Evolutionary conservation across 2,113 vertebrate species (phyloP), one percentile per base, ranked within the genome.

Genomic region (Ictalurus furcatus): DNA sequence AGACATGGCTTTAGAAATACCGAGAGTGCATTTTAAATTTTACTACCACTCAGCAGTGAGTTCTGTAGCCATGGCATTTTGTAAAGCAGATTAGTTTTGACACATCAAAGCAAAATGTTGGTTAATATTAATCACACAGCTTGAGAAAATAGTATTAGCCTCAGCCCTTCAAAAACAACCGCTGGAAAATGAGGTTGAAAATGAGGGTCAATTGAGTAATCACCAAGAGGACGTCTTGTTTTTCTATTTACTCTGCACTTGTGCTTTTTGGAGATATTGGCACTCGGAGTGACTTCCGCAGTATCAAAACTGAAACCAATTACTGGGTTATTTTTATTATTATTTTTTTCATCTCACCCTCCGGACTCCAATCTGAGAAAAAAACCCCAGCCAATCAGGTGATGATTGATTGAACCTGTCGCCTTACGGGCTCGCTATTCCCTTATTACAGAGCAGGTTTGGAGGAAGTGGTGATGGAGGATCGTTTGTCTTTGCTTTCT

Each of bases 371-470:
- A 91, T 91, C 90, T 71, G 82, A 90, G 90, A 11, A 30, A 25
- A 71, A 90, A 92, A 91, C 28, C 87, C 87, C 82, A 89, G 71
- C 52, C 92, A 94, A 93, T 92, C 92, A 92, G 92, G 61, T 34
- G 44, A 90, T 93, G 94, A 94, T 92, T 92, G 93, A 95, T 93
- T 94, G 90, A 91, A 90, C 91, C 92, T 93, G 93, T 94, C 93
- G 92, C 79, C 48, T 86, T 73, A 91, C 84, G 90, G 93, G 91
- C 91, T 91, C 93, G 91, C 91, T 92, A 93, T 93, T 95, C 93
- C 91, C 95, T 94, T 89, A 86, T 84, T 84, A 84, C 58, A 54
- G 81, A 74, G 52, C 52, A 37, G 54, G 74, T 87, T 81, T 87
- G 86, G 74, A 87, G 74, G 40, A 65, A 44, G 76, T 61, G 58